phyloP scores from a whole-genome alignment of 1,140 invertebrate species.

The Drosophila sucinea region DNA sequence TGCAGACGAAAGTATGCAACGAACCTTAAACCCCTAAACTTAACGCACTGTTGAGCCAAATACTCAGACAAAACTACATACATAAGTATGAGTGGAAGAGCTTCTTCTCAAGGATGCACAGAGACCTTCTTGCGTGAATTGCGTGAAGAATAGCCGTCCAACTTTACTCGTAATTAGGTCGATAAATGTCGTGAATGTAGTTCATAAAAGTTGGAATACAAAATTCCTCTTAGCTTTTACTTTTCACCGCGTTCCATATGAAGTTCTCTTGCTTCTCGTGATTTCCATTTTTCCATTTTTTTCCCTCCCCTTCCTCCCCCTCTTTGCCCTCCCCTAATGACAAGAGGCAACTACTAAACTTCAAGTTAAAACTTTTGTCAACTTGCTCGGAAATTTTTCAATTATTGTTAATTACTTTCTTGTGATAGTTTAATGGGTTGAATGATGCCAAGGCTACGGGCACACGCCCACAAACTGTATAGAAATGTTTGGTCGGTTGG shows the following conservation, averaged over 20 bases:
- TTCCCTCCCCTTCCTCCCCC: too few relatives aligned
- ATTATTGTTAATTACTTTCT: slow-evolving; percentile 39
- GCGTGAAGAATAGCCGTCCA: not conserved
- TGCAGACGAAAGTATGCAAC: not conserved
- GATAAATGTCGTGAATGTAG: not conserved
- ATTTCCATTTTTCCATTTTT: too few relatives aligned
- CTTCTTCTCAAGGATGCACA: too few relatives aligned
- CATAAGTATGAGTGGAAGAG: too few relatives aligned
- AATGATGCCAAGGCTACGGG: not conserved
- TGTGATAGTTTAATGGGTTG: slow-evolving; percentile 2
- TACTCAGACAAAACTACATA: too few relatives aligned
- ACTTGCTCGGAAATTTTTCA: slow-evolving; percentile 75
- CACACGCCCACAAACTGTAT: slow-evolving; percentile 37
- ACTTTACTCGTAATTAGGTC: not conserved
- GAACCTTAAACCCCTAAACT: not conserved
- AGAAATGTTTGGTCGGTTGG: not conserved
- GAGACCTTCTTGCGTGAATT: too few relatives aligned
- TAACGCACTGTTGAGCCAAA: not conserved
- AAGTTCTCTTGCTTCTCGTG: not conserved
- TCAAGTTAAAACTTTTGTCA: slow-evolving; percentile 23
- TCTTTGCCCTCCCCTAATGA: not conserved
- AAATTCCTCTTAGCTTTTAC: not conserved
- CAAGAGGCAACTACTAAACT: not conserved
- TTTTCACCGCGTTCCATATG: not conserved
- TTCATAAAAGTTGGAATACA: not conserved